Evolutionary conservation across 2,797 vertebrate species (phyloP), one percentile per base, ranked within the genome.

Genomic region (Masticophis lateralis): DNA sequence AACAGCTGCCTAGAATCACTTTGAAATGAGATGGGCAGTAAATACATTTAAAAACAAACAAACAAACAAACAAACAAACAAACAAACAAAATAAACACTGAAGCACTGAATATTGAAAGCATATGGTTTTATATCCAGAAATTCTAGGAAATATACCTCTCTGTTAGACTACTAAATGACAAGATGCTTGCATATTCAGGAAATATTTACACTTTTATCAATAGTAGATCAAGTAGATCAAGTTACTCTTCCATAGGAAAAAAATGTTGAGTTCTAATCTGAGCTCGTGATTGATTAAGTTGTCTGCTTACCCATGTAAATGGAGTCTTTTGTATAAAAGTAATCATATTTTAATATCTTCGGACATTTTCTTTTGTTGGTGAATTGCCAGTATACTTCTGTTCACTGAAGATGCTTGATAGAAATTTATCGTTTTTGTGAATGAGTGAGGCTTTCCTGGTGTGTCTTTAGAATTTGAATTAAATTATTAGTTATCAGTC

Each of bases 381-480:
- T 47, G 37, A 92, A 88, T 83, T 92, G 59, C 61, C 66, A 47
- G 61, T 88, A 37, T 94, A 87, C 88, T 96, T 95, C 66, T 95
- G 91, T 90, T 95, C 94, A 91, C 63, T 10, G 94, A 79, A 94
- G 2, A 13, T 94, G 60, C 91, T 92, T 90, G 20, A 47, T 20
- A 18, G 94, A 66, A 56, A 43, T 56, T 13, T 89, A 74, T 63
- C 22, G 12, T 90, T 55, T 90, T 61, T 20, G 28, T 86, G 12
- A 86, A 43, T 61, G n/a, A 90, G 25, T 66, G 32, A 32, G 51
- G 66, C n/a, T 86, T 86, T 91, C 20, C 27, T 87, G 28, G 25
- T 86, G 2, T 90, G 10, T 87, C n/a, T 37, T 66, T 56, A 90
- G 16, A 13, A 60, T 51, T 92, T 79, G n/a, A 57, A 83, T 92